Base-by-base conservation (phyloP, 2,888 invertebrate genomes). In the Euplagia quadripunctaria region DNA sequence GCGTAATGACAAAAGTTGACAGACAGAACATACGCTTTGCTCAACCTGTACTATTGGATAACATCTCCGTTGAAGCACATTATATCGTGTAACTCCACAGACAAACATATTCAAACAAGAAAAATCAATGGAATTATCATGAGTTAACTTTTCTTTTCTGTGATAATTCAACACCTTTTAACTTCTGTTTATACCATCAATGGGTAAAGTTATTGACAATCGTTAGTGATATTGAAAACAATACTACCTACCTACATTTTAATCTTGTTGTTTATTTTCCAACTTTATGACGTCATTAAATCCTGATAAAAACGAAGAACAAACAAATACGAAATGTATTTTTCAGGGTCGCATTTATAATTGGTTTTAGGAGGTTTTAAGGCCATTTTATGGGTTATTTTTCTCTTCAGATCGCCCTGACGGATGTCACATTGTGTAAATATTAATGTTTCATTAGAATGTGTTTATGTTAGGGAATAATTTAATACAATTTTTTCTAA, bases 341-440 rank as follows among this genome's bases (percentile, higher is more conserved):
- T 74, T 78, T 73, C 68, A 64, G 61, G 20, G 73, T 77, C 70
- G 70, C 66, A 77, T 82, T 78, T 71, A 77, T 71, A 77, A 76
- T 81, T 73, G 66, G 51, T 77, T 80, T 82, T 76, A 77, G 73
- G 68, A 75, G 71, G 68, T 78, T 79, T 78, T 75, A 79, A 77
- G 67, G 70, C 73, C 42, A 4, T 74, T 79, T 79, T 81, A 81
- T 73, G 16, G 64, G 11, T 64, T 55, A 66, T 43, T 66, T 67
- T 74, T 64, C 52, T 61, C 71, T 77, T 73, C 46, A 70, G 65
- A 74, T 67, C 14, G 63, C 46, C 51, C 17, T 71, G 17, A 51
- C 42, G 11, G 64, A 61, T 52, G 55, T 55, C 64, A 64, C 63
- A 55, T 64, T 65, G 42, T 58, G 65, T 69, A 51, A n/a, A 51